These are phyloP conservation scores for Maniola hyperantus DNA, from an alignment of 2,888 invertebrate species.

Conservation along the genomic window DNA sequence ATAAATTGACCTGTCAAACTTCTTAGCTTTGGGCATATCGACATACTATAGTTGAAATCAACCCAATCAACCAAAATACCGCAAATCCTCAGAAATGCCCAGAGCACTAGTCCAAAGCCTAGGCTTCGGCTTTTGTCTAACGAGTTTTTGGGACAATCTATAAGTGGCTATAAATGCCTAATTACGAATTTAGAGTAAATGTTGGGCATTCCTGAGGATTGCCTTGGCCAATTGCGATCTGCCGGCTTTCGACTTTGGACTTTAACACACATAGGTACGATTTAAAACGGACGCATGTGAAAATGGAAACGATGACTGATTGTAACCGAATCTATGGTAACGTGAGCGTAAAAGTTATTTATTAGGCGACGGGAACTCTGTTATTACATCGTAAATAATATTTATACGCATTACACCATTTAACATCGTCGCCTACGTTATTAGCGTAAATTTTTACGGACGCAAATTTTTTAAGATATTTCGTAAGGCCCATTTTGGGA, in stretches of 20 bases:
- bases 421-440: conserved; percentile 39
- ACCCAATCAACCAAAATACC: no score
- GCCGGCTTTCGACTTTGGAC: no score
- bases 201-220: no score
- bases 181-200: no score
- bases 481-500: conserved; percentile 11
- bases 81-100: no score
- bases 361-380: conserved; percentile 46
- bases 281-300: conserved; percentile 4
- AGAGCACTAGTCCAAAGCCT: no score
- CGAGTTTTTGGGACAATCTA: no score
- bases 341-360: conserved; percentile 43
- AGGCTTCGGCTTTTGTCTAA: no score
- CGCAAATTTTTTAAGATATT: conserved; percentile 16
- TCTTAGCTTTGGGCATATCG: background rate
- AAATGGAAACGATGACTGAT: conserved; percentile 26
- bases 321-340: conserved; percentile 30
- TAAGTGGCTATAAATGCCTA: no score
- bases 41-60: no score
- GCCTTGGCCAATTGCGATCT: no score
- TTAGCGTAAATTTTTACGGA: conserved; percentile 28
- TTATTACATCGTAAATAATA: conserved; percentile 52
- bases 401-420: conserved; percentile 50
- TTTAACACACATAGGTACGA: no score
- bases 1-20: background rate